Percentiles rank a stretch among this genome's conserved stretches.
Conservation (phyloP, 2,113 vertebrate genomes). For the Thalassarche chlororhynchos region DNA sequence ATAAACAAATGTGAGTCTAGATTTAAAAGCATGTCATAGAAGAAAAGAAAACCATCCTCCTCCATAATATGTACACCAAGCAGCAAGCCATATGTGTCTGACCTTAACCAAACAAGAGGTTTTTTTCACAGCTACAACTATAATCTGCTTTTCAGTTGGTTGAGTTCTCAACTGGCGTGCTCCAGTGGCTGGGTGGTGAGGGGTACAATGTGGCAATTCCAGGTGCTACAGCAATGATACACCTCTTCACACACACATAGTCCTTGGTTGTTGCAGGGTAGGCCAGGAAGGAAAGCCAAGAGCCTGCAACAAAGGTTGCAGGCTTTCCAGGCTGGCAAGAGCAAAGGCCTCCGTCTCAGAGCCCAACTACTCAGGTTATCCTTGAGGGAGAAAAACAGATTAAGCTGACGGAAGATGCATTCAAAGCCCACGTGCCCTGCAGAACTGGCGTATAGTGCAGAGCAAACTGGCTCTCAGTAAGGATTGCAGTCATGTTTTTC, state of each 20-base stretch:
- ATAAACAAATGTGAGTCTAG: background rate
- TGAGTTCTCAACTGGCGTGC: fast-evolving
- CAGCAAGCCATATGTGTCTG: background rate
- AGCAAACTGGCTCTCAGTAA: background rate
- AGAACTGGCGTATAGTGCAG: background rate
- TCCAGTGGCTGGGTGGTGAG: background rate
- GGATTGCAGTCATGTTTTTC: background rate
- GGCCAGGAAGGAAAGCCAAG: background rate
- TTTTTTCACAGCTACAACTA: background rate
- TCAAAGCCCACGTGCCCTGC: background rate
- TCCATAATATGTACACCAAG: background rate
- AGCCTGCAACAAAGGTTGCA: background rate
- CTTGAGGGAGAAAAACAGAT: background rate
- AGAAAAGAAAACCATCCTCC: background rate
- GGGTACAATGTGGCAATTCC: background rate
- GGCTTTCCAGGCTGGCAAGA: background rate
- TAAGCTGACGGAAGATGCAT: background rate
- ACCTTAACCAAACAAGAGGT: fast-evolving
- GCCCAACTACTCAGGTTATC: background rate
- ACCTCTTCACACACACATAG: background rate
- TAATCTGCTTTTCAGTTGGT: background rate
- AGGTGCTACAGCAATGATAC: background rate
- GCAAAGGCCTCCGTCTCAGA: background rate
- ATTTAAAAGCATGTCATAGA: background rate
- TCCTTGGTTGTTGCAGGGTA: background rate